A percentile compares a stretch with the other conserved stretches of the same genome.
Evolutionary conservation across 1,140 invertebrate genomes (phyloP).

Genomic region (Drosophila kepulauana): DNA sequence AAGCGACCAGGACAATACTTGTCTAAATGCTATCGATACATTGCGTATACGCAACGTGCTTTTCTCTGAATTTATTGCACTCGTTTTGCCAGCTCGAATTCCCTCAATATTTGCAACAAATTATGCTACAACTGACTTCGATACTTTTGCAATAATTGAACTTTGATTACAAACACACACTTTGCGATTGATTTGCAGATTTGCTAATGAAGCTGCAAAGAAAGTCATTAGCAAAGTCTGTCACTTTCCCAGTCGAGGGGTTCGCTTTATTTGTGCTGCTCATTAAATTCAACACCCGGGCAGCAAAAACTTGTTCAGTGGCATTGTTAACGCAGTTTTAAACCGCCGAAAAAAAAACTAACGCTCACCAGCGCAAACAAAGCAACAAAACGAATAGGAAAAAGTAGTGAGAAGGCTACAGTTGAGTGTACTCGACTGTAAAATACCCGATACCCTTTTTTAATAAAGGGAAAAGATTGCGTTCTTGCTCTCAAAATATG

Average conservation of each 20-base stretch:
- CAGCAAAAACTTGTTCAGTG: slow-evolving; percentile 49
- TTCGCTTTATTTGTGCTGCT: slow-evolving; percentile 44
- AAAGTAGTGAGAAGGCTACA: too few species aligned
- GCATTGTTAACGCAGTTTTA: slow-evolving; percentile 55
- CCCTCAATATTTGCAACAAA: background rate
- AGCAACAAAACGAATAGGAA: background rate
- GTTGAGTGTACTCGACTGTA: too few species aligned
- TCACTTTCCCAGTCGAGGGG: slow-evolving; percentile 13
- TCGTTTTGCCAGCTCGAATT: slow-evolving; percentile 1
- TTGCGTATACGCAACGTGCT: slow-evolving; percentile 9
- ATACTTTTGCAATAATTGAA: slow-evolving; percentile 10
- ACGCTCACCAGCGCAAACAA: background rate
- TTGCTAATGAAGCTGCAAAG: slow-evolving; percentile 16
- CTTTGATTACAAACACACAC: slow-evolving; percentile 9
- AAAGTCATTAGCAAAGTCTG: slow-evolving; percentile 20
- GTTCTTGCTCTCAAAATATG: too few species aligned
- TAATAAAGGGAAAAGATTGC: too few species aligned
- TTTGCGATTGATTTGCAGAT: slow-evolving; percentile 9
- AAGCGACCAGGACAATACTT: background rate
- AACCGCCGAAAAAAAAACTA: slow-evolving; percentile 29
- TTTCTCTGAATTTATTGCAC: slow-evolving; percentile 11
- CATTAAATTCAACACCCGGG: slow-evolving; percentile 55
- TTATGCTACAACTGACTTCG: background rate
- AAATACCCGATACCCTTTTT: too few species aligned
- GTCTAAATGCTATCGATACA: slow-evolving; percentile 15